A percentile compares a stretch with the other conserved stretches of the same genome.
These are phyloP conservation scores for Parazoanthus swiftii DNA, from an alignment of 92 coral and sea anemone genomes.

Conservation along the genomic window DNA sequence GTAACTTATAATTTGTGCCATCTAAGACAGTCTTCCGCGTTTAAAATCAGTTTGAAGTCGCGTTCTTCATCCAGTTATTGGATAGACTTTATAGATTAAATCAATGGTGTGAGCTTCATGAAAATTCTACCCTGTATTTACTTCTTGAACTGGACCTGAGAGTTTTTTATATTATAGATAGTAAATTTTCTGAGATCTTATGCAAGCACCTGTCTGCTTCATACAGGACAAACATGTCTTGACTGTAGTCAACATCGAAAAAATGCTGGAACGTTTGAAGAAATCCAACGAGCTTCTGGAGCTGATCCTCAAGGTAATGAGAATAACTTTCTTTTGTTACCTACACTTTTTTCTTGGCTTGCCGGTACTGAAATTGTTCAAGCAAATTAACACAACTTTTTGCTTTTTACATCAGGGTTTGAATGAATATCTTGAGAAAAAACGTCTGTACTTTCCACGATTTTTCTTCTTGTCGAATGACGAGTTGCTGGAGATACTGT, in stretches of 20 bases:
- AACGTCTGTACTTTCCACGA: constrained; percentile 94
- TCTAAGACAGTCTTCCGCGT: no score
- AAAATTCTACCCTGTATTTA: no score
- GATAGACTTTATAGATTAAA: background rate
- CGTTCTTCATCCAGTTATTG: background rate
- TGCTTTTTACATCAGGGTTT: constrained; percentile 63
- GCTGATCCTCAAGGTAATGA: constrained; percentile 88
- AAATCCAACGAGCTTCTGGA: constrained; percentile 97
- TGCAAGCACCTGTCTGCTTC: background rate
- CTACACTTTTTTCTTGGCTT: background rate
- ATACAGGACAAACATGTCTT: constrained; percentile 90
- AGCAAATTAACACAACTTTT: background rate
- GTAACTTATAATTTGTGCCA: background rate
- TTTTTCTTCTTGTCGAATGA: constrained; percentile 98
- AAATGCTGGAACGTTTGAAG: constrained; percentile 92
- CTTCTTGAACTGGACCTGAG: no score
- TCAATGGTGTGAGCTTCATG: background rate
- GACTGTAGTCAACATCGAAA: constrained; percentile 91
- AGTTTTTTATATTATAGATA: no score
- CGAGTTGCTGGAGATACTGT: constrained; percentile 90
- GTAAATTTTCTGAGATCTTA: background rate
- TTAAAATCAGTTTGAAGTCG: background rate
- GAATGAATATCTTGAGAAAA: constrained; percentile 97
- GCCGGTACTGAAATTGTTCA: background rate
- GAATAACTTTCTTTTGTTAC: background rate